phyloP scores from a whole-genome alignment of 2,113 vertebrate genomes.

The Isurus oxyrinchus region DNA sequence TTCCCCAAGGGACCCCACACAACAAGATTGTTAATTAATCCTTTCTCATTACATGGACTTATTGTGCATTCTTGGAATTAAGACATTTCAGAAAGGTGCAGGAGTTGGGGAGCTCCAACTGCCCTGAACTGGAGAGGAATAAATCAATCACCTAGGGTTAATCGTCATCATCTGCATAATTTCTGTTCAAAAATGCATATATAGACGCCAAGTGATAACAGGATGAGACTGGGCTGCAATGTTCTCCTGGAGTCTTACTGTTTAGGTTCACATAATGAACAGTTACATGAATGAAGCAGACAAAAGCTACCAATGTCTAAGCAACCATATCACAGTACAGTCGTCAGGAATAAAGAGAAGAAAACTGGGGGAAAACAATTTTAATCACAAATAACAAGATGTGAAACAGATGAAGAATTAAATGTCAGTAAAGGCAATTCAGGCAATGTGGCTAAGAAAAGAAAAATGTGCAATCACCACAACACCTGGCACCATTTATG shows the following conservation, averaged over 20 bases:
- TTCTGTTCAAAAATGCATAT: background rate
- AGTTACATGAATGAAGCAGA: background rate
- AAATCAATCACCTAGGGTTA: background rate
- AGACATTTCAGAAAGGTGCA: background rate
- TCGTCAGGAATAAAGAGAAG: background rate
- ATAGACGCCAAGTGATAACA: background rate
- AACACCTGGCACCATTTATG: constrained; percentile 2
- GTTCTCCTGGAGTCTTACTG: background rate
- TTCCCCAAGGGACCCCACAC: too few species aligned
- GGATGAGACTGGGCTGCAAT: background rate
- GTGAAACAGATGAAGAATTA: constrained; percentile 12
- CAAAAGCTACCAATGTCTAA: background rate
- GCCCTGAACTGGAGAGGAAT: background rate
- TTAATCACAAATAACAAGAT: background rate
- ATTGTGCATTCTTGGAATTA: background rate
- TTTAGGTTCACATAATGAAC: background rate
- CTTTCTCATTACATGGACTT: background rate
- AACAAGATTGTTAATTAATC: too few species aligned
- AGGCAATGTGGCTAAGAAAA: background rate
- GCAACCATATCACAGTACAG: background rate
- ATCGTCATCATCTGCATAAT: background rate
- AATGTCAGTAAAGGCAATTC: background rate
- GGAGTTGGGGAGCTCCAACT: background rate
- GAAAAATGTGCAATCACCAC: background rate
- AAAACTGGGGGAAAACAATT: background rate